Evolutionary conservation across 1,140 invertebrate genomes (phyloP).

Genomic region (Drosophila paulistorum): DNA sequence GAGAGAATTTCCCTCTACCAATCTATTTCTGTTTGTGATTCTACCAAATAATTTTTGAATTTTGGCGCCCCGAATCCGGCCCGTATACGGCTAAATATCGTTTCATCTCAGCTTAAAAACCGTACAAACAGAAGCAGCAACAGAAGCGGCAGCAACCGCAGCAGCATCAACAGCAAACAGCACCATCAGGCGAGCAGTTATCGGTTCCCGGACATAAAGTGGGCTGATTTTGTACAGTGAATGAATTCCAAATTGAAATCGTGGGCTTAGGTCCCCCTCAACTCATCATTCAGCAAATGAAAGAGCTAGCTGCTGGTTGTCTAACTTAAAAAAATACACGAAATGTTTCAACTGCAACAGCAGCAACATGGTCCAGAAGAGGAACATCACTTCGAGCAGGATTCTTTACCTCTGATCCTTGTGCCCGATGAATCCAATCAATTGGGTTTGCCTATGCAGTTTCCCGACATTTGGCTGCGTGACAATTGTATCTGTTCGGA

Average conservation of each 20-base stretch:
- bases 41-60: too few relatives aligned
- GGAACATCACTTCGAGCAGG: conserved; percentile 23
- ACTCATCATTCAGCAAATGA: conserved; percentile 42
- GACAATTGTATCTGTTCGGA: conserved; percentile 87
- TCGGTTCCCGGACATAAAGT: conserved; percentile 35
- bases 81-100: neutral
- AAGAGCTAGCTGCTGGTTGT: conserved; percentile 40
- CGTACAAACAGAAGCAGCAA: conserved; percentile 2
- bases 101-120: neutral
- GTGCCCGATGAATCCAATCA: conserved; percentile 24
- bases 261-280: conserved; percentile 12
- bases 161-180: neutral
- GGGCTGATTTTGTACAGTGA: conserved; percentile 9
- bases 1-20: too few relatives aligned
- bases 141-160: neutral
- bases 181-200: conserved; percentile 44
- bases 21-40: too few relatives aligned
- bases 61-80: neutral
- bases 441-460: conserved; percentile 80
- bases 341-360: conserved; percentile 45
- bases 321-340: too few relatives aligned
- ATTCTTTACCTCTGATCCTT: conserved; percentile 36
- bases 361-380: neutral
- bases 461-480: conserved; percentile 87
- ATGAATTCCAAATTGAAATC: conserved; percentile 9